Evolutionary conservation across 1,140 invertebrate genomes (phyloP), one percentile per base, ranked within the genome.

Genomic region (Pogonognathellus flavescens): DNA sequence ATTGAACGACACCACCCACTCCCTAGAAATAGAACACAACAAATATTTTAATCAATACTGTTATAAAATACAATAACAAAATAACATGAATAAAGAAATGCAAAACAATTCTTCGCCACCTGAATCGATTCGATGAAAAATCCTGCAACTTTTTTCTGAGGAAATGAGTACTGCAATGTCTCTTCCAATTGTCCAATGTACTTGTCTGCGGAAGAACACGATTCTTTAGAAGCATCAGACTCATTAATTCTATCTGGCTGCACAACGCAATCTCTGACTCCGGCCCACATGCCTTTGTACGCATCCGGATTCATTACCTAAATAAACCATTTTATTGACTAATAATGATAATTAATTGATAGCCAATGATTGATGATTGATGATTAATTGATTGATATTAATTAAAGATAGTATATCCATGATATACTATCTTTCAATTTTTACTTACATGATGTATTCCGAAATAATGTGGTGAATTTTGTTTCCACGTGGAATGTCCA

Each of bases 81-180:
- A n/a, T n/a, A n/a, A n/a, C n/a, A n/a, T n/a, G n/a, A n/a, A n/a
- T n/a, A n/a, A n/a, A n/a, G n/a, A n/a, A n/a, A n/a, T n/a, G n/a
- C n/a, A n/a, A n/a, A n/a, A 22, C 49, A 25, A 11, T 82, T 80
- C 6, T 41, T 41, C 1, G 31, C 2, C 83, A 93, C 97, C 91
- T 98, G 97, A 89, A 99, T 98, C 6, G 96, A 96, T 91, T 99
- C 98, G 0, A 95, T 96, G 90, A 99, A 95, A 89, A 99, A 94
- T 16, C 93, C 98, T 4, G 96, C 98, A 31, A 97, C 92, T 89
- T 92, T 93, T 11, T 93, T 93, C 83, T 93, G 92, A 0, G 97
- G 95, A 72, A 96, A 90, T 16, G 94, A 95, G 89, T 95, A 95
- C 83, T 93, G 92, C 83, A 99, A 92, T 3, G 94, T 91, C 90